A percentile compares a stretch with the other conserved stretches of the same genome.
These are phyloP conservation scores for Muricea muricata DNA, from an alignment of 92 coral and sea anemone species.

Conservation along the genomic window DNA sequence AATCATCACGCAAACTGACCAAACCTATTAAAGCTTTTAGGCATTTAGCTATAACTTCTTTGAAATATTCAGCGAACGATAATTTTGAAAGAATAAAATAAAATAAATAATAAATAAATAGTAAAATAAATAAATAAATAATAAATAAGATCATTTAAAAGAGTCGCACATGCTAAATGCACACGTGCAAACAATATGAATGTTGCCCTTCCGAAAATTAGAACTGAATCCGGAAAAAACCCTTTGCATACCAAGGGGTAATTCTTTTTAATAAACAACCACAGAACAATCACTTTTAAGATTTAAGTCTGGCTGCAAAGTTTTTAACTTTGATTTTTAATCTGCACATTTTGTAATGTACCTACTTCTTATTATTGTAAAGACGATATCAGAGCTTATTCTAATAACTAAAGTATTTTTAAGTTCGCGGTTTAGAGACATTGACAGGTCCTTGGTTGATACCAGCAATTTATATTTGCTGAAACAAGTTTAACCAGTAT, in stretches of 20 bases:
- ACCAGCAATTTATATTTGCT: not conserved
- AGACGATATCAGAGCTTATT: not conserved
- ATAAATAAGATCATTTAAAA: not conserved
- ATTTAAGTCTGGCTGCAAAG: conserved; percentile 24
- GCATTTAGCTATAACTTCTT: too few species aligned
- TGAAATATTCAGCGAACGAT: too few species aligned
- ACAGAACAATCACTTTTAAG: conserved; percentile 21
- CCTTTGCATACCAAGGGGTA: conserved; percentile 18
- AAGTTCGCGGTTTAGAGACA: not conserved
- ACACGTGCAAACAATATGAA: not conserved
- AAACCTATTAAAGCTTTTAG: too few species aligned
- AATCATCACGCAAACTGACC: too few species aligned
- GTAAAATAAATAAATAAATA: too few species aligned
- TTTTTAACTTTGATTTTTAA: not conserved
- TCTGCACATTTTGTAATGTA: not conserved
- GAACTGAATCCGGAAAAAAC: conserved; percentile 3
- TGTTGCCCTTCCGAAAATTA: not conserved
- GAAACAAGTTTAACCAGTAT: conserved; percentile 11
- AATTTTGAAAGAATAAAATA: too few species aligned
- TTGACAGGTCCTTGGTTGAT: conserved; percentile 27
- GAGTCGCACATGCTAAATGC: not conserved
- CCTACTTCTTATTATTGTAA: not conserved
- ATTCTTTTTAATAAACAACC: conserved; percentile 12
- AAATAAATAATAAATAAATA: too few species aligned
- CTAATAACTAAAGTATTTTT: not conserved